Percentiles rank a stretch among this genome's conserved stretches.
Conservation (phyloP, 2,888 invertebrate genomes). For the Prenolepis imparis region DNA sequence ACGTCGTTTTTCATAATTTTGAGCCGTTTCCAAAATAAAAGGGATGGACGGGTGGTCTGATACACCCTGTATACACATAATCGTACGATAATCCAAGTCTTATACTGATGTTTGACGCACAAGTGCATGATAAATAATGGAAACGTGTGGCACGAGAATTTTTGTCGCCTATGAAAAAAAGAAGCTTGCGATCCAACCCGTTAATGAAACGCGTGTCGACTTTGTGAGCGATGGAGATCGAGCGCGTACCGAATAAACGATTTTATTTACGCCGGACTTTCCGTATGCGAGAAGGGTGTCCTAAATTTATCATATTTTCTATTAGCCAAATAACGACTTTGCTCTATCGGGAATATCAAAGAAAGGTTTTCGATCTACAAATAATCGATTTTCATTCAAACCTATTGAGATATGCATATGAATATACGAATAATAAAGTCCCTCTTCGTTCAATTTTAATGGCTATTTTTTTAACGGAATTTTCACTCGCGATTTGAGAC, state of each 20-base stretch:
- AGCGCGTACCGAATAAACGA: slow-evolving; percentile 41
- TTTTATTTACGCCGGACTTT: slow-evolving; percentile 33
- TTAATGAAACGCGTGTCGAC: slow-evolving; percentile 36
- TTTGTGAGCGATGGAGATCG: slow-evolving; percentile 21
- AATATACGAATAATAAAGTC: neutral
- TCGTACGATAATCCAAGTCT: neutral
- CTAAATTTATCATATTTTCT: neutral
- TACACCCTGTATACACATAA: no score
- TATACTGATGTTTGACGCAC: slow-evolving; percentile 12
- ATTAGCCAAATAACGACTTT: neutral
- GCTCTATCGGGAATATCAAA: neutral
- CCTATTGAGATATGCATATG: neutral
- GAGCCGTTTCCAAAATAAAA: no score
- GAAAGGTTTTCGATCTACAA: neutral
- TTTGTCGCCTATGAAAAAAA: slow-evolving; percentile 8
- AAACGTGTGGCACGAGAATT: slow-evolving; percentile 10
- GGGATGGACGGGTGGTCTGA: no score
- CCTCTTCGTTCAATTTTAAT: neutral
- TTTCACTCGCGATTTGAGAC: neutral
- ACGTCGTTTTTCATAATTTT: no score
- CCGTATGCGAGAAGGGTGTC: neutral
- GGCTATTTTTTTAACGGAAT: neutral
- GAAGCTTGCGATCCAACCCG: slow-evolving; percentile 1
- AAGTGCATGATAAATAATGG: slow-evolving; percentile 26
- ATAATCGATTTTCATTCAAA: neutral